phyloP scores from a whole-genome alignment of 2,888 invertebrate species.

The Tiphia femorata region DNA sequence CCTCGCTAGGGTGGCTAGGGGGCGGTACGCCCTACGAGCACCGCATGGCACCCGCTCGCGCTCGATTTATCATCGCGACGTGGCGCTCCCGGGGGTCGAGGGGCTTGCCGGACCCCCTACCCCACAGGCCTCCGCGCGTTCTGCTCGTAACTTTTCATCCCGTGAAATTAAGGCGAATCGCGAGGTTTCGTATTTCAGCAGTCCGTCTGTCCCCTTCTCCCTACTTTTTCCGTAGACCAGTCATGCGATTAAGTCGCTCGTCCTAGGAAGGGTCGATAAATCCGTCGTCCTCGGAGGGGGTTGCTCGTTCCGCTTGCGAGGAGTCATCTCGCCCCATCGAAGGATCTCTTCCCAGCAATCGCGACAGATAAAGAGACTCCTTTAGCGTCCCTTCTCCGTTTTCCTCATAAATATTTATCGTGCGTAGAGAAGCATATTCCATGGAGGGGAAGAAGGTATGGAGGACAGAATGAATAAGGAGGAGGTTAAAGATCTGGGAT shows the following conservation, averaged over 20 bases:
- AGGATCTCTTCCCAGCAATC: no score
- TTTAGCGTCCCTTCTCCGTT: no score
- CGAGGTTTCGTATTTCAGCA: constrained; percentile 45
- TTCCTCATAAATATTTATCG: no score
- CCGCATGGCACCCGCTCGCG: constrained; percentile 34
- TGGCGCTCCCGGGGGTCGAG: constrained; percentile 19
- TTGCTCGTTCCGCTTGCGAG: no score
- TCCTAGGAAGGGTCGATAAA: constrained; percentile 33
- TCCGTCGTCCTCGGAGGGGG: constrained; percentile 17
- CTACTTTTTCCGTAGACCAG: constrained; percentile 25
- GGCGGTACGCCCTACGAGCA: constrained; percentile 3
- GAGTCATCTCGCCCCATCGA: no score
- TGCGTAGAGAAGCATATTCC: no score
- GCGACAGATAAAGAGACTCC: no score
- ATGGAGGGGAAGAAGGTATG: no score
- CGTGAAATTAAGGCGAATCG: constrained; percentile 51
- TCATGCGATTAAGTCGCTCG: constrained; percentile 42
- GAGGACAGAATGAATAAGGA: no score
- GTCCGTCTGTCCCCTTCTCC: not conserved
- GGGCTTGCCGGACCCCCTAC: no score
- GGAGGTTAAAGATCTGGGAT: no score
- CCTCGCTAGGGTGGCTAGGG: constrained; percentile 38
- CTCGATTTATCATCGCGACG: constrained; percentile 57
- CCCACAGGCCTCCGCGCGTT: constrained; percentile 16
- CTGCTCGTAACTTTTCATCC: constrained; percentile 19